These are phyloP conservation scores for Ophioderma brevispina DNA, from an alignment of 35 echinoderm and acorn worm genomes.

Conservation along the genomic window DNA sequence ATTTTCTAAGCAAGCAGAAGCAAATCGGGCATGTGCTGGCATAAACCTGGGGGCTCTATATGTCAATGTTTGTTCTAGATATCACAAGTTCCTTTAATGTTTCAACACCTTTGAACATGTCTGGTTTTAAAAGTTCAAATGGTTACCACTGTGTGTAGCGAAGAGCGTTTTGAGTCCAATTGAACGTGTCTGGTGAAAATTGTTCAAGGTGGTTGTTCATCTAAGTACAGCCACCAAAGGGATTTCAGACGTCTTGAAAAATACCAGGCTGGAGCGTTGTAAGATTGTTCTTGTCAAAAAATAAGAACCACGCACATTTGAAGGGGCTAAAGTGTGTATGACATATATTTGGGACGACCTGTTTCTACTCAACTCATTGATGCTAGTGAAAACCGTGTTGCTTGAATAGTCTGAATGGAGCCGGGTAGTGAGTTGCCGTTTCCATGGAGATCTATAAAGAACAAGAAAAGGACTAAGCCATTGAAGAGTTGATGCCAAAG, in stretches of 20 bases:
- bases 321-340: background rate
- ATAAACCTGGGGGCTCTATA: background rate
- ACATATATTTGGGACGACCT: background rate
- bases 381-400: background rate
- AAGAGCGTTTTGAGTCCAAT: background rate
- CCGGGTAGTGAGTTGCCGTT: background rate
- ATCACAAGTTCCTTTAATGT: background rate
- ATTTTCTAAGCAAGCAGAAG: background rate
- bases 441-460: background rate
- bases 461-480: background rate
- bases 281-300: background rate
- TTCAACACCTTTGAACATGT: background rate
- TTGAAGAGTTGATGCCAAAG: too few species aligned
- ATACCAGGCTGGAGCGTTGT: background rate
- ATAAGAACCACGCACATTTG: background rate
- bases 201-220: background rate
- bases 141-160: background rate
- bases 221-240: background rate
- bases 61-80: background rate
- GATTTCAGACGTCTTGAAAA: background rate
- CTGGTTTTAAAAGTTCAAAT: background rate
- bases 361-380: background rate
- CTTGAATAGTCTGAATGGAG: background rate
- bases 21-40: background rate
- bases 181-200: background rate